Conservation (phyloP, 2,113 vertebrate species). For the Plecturocebus donacophilus region DNA sequence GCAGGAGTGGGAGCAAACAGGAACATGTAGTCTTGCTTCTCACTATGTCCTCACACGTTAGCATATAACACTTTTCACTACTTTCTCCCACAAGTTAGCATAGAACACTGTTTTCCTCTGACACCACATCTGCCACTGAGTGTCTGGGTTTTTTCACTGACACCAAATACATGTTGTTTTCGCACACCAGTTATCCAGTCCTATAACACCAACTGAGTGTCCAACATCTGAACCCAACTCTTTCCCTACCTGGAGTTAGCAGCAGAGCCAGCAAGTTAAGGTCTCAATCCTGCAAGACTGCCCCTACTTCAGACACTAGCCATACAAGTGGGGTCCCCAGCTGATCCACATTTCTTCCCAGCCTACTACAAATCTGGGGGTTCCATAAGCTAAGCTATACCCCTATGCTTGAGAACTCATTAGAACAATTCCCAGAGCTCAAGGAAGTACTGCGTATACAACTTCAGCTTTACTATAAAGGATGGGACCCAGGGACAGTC, state of each 20-base stretch:
- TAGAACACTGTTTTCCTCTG: not conserved
- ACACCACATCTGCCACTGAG: not conserved
- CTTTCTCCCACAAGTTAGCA: not conserved
- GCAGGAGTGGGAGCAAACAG: no score
- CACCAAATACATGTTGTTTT: not conserved
- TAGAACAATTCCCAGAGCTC: not conserved
- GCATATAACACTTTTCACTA: not conserved
- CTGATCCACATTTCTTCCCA: not conserved
- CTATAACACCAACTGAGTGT: not conserved
- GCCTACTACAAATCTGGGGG: not conserved
- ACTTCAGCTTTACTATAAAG: not conserved
- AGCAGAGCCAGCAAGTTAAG: not conserved
- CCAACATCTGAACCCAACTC: not conserved
- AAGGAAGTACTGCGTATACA: rapidly evolving
- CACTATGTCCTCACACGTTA: not conserved
- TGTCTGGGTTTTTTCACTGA: not conserved
- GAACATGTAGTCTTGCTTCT: not conserved
- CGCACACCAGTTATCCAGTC: not conserved
- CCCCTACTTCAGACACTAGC: not conserved
- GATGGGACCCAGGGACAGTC: rapidly evolving
- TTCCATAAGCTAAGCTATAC: no score
- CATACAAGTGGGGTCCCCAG: no score
- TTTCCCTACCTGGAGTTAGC: not conserved
- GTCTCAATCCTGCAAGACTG: not conserved
- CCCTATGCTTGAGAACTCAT: not conserved